phyloP scores from a whole-genome alignment of 1,140 invertebrate genomes.

The Aphidius gifuensis region DNA sequence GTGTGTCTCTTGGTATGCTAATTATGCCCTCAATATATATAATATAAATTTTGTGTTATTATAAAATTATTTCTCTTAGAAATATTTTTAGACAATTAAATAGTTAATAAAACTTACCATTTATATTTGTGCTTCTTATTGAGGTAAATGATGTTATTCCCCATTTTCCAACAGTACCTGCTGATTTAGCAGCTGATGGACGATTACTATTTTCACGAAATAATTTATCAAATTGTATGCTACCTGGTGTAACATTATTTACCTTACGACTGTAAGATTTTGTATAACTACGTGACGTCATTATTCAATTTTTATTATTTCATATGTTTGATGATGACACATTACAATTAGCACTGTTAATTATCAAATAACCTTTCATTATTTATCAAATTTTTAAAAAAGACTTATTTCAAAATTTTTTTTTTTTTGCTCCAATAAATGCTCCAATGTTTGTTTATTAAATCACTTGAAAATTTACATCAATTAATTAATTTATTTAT shows the following conservation, averaged over 20 bases:
- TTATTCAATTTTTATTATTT: constrained; percentile 35
- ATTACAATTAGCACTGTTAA: constrained; percentile 36
- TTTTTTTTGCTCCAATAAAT: no score
- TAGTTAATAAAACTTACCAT: constrained; percentile 52
- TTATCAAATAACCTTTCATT: constrained; percentile 32
- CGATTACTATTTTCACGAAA: constrained; percentile 85
- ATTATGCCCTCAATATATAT: no score
- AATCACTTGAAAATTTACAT: no score
- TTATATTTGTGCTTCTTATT: constrained; percentile 71
- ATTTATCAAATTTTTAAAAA: constrained; percentile 7
- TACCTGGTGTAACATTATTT: constrained; percentile 55
- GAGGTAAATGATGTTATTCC: constrained; percentile 91
- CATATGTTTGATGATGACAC: constrained; percentile 24
- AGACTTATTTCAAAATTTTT: not conserved
- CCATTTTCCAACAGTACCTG: constrained; percentile 89
- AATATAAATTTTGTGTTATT: no score
- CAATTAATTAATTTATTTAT: no score
- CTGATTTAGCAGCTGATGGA: constrained; percentile 81
- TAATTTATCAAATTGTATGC: constrained; percentile 72
- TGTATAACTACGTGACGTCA: constrained; percentile 60
- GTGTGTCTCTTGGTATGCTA: no score
- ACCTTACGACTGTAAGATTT: constrained; percentile 59
- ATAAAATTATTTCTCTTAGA: no score
- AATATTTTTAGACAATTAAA: no score
- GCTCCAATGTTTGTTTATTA: no score